Percentiles rank a stretch among this genome's conserved stretches.
phyloP scores from a whole-genome alignment of 1,140 invertebrate genomes.

The Cotesia chilonis region DNA sequence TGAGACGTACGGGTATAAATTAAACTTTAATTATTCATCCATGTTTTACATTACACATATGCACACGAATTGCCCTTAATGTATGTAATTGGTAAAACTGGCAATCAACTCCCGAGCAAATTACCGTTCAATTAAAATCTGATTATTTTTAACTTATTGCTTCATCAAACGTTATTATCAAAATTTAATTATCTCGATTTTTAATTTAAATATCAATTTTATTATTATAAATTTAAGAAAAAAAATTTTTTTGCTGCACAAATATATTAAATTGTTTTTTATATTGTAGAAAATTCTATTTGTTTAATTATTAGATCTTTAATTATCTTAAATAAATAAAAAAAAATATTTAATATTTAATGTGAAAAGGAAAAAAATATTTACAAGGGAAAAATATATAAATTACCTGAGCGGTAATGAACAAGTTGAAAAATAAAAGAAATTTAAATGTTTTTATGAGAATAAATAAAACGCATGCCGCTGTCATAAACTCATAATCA shows the following conservation, averaged over 20 bases:
- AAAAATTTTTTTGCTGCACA: too few relatives aligned
- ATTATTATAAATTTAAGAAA: constrained; percentile 12
- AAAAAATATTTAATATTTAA: too few relatives aligned
- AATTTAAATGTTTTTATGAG: constrained; percentile 34
- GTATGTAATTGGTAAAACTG: constrained; percentile 26
- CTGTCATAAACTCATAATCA: constrained; percentile 56
- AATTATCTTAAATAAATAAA: too few relatives aligned
- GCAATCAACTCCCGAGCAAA: constrained; percentile 28
- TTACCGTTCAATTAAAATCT: constrained; percentile 18
- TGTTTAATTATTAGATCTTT: too few relatives aligned
- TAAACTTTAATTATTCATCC: constrained; percentile 33
- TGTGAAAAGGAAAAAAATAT: too few relatives aligned
- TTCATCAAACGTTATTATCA: neutral
- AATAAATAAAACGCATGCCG: constrained; percentile 20
- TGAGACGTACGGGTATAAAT: constrained; percentile 13
- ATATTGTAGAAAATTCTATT: too few relatives aligned
- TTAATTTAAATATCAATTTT: constrained; percentile 13
- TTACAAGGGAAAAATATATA: too few relatives aligned
- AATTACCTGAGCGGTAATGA: too few relatives aligned
- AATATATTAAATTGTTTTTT: too few relatives aligned
- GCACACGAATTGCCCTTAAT: neutral
- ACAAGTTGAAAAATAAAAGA: neutral
- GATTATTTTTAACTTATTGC: constrained; percentile 13
- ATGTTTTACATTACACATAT: constrained; percentile 3
- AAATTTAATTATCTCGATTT: neutral